Evolutionary conservation across 2,797 vertebrate species (phyloP).

Genomic region (Schizopygopsis pylzovi): DNA sequence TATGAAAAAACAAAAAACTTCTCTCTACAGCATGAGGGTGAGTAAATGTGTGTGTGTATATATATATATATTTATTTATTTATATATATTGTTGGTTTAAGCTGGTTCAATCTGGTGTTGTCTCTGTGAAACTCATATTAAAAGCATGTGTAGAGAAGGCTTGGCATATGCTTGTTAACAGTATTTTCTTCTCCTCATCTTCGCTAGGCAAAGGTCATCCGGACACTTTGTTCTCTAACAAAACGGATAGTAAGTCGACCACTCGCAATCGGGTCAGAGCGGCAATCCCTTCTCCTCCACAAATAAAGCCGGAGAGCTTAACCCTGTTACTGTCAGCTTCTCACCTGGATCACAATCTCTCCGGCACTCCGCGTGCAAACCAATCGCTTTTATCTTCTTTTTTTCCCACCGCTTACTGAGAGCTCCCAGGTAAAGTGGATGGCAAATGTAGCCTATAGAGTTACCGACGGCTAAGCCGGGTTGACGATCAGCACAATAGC

Average conservation of each 20-base stretch:
- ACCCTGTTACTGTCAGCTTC: slow-evolving; percentile 83
- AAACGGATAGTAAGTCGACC: slow-evolving; percentile 64
- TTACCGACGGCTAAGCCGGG: slow-evolving; percentile 81
- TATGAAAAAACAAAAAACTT: neutral
- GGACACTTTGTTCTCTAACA: slow-evolving; percentile 32
- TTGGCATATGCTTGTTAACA: slow-evolving; percentile 43
- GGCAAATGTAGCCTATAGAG: slow-evolving; percentile 77
- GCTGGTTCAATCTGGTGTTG: neutral
- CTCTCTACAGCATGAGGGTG: neutral
- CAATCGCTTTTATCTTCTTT: slow-evolving; percentile 75
- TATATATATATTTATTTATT: too few species aligned
- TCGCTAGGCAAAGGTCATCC: slow-evolving; percentile 53
- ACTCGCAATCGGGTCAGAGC: slow-evolving; percentile 52
- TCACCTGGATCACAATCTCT: slow-evolving; percentile 81
- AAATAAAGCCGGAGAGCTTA: slow-evolving; percentile 78
- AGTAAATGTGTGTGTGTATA: neutral
- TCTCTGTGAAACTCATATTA: slow-evolving; percentile 11
- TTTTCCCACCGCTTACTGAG: slow-evolving; percentile 68
- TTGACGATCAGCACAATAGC: slow-evolving; percentile 76
- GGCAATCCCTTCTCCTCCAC: slow-evolving; percentile 65
- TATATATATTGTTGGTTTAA: neutral
- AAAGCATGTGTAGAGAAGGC: slow-evolving; percentile 12
- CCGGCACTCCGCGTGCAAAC: slow-evolving; percentile 74
- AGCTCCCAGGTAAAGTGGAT: slow-evolving; percentile 69
- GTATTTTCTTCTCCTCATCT: slow-evolving; percentile 21